Base-by-base conservation (phyloP, 2,113 vertebrate species). In the Salvelinus sp. region DNA sequence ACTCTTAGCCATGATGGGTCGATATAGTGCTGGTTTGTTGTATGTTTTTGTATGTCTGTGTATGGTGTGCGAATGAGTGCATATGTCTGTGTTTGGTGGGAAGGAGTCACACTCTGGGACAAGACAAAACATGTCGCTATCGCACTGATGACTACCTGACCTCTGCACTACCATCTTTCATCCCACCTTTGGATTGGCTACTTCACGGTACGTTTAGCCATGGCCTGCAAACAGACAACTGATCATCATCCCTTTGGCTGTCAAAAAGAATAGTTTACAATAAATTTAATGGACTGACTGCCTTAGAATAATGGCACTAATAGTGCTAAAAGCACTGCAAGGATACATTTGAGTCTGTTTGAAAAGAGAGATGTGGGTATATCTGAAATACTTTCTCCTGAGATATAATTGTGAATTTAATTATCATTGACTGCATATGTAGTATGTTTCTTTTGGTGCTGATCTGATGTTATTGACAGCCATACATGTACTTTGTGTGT, bases 1-100 rank as follows among this genome's bases (percentile, higher is more conserved):
- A 98, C 92, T 96, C 96, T n/a, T 98, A 97, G 94, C 94, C 89
- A 74, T 6, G 79, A 60, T n/a, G 65, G 73, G 48, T 7, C 50
- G 30, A 22, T 67, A 28, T 33, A 1, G 60, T 58, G 76, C 14
- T 9, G 54, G 76, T 67, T 23, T 73, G 54, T 75, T 75, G 65
- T 54, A 70, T 50, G 28, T 54, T 25, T 58, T 1, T 54, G 2
- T 54, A 70, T 50, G 28, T 54, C 30, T 58, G 2, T 54, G 2
- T 9, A 14, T 58, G 69, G 30, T 30, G 30, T 30, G 33, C 60
- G 38, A 44, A 70, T 50, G 25, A 25, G 63, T 68, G 28, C 28
- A 4, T 30, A 30, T 30, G 28, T 30, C 71, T 72, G 70, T 73
- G 48, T 72, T 38, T 47, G 25, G 62, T n/a, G 58, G n/a, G 62